Evolutionary conservation across 2,888 invertebrate species (phyloP), one percentile per base, ranked within the genome.

Genomic region (Rhorus exstirpatorius): DNA sequence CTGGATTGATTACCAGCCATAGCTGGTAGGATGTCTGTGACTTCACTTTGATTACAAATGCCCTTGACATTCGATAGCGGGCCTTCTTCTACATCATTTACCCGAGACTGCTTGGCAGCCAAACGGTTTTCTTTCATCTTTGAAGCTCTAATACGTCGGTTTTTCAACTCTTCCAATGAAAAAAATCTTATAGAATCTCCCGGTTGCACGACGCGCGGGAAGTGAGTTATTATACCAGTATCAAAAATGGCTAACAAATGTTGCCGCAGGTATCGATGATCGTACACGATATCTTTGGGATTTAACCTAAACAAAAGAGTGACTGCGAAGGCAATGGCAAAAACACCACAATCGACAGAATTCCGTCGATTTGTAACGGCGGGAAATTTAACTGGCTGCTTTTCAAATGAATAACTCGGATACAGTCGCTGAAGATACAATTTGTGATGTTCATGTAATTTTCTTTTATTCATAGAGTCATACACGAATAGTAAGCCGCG

Each of bases 261-360:
- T 60, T 31, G 21, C 14, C 70, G 58, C 70, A 70, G 44, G 19
- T 14, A 14, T n/a, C 10, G 14, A n/a, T 41, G 41, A n/a, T 58
- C 46, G 35, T 70, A 78, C 3, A 12, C 26, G 10, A 71, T 26
- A 21, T 41, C 46, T 35, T 78, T 46, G 12, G 70, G 71, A 1
- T 46, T 58, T 10, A 21, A 10, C 1, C 51, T 10, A 24, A 63
- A 63, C 14, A 58, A 76, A 3, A 70, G 24, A 3, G 49, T 71
- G 10, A 19, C 31, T 38, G 70, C 60, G 17, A 49, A 78, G 38
- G 60, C 70, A 19, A 78, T 78, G 14, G 78, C 70, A 12, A 72
- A 79, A 6, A 79, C 61, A 44, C 79, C 79, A 24, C 79, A 79
- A 72, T 72, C 79, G 14, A 17, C 26, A 26, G 51, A 31, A 67